These are phyloP conservation scores for Scaptomyza caliginosa DNA, from an alignment of 2,888 invertebrate genomes.

Conservation along the genomic window DNA sequence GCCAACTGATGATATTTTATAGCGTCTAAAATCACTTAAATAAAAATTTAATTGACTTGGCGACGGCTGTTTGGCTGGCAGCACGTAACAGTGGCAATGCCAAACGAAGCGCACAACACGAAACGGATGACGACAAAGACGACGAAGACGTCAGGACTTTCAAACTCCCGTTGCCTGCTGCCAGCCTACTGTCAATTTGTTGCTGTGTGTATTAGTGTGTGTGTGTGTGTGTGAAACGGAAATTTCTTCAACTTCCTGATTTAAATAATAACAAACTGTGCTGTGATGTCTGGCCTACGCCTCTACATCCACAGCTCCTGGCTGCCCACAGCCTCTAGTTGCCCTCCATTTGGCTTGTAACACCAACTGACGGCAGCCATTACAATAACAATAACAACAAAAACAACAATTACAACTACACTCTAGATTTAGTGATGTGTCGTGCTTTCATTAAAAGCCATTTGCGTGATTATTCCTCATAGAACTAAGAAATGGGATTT, in stretches of 20 bases:
- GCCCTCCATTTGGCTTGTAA: constrained; percentile 52
- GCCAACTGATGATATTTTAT: constrained; percentile 64
- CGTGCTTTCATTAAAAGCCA: neutral
- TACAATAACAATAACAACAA: constrained; percentile 12
- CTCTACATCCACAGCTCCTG: neutral
- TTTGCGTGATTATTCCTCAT: too few relatives aligned
- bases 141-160: constrained; percentile 8
- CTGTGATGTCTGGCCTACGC: constrained; percentile 36
- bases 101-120: constrained; percentile 57
- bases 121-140: constrained; percentile 58
- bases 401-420: constrained; percentile 21
- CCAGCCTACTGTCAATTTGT: constrained; percentile 69
- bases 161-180: neutral
- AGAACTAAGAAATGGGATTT: too few relatives aligned
- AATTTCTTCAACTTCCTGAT: constrained; percentile 82
- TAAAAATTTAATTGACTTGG: constrained; percentile 76
- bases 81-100: constrained; percentile 43
- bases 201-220: constrained; percentile 55
- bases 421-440: neutral
- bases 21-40: constrained; percentile 77
- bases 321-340: constrained; percentile 8
- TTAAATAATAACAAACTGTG: constrained; percentile 78
- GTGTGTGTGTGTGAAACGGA: constrained; percentile 60
- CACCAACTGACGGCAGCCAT: constrained; percentile 67
- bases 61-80: constrained; percentile 35